Percentiles rank a stretch among this genome's conserved stretches.
These are phyloP conservation scores for Aspidoscelis tigris DNA, from an alignment of 2,113 vertebrate genomes.

Conservation along the genomic window DNA sequence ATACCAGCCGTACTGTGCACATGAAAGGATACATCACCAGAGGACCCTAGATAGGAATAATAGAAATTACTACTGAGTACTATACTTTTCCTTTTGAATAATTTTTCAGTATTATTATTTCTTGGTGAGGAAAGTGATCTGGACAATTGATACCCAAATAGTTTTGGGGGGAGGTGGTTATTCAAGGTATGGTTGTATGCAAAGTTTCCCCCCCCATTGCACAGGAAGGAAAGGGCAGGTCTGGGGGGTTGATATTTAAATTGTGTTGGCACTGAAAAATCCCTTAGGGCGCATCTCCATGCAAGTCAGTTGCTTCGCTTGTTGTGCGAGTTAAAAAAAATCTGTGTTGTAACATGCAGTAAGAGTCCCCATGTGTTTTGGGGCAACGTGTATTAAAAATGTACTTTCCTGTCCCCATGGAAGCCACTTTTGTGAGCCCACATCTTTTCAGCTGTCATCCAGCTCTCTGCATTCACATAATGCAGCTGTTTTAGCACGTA, in stretches of 20 bases:
- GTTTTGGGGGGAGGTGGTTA: not conserved
- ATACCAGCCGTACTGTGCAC: not conserved
- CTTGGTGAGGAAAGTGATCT: not conserved
- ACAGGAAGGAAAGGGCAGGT: not conserved
- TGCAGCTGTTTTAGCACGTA: too few relatives aligned
- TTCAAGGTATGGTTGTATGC: not conserved
- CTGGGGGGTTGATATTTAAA: not conserved
- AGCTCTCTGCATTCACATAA: too few relatives aligned
- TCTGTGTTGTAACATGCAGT: too few relatives aligned
- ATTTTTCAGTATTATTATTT: not conserved
- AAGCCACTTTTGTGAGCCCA: too few relatives aligned
- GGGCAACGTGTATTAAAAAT: too few relatives aligned
- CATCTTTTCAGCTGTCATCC: too few relatives aligned
- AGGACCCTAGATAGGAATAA: not conserved
- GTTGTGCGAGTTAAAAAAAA: too few relatives aligned
- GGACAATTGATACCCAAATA: not conserved
- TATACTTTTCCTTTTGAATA: not conserved
- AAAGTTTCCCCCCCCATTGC: not conserved
- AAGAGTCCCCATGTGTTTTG: too few relatives aligned
- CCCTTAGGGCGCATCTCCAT: not conserved
- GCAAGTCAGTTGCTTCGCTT: too few relatives aligned
- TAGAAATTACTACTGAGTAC: not conserved
- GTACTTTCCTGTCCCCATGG: too few relatives aligned
- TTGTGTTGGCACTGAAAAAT: slow-evolving; percentile 12
- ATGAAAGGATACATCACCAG: not conserved